These are phyloP conservation scores for Archocentrus centrarchus DNA, from an alignment of 2,113 vertebrate species.

Conservation along the genomic window DNA sequence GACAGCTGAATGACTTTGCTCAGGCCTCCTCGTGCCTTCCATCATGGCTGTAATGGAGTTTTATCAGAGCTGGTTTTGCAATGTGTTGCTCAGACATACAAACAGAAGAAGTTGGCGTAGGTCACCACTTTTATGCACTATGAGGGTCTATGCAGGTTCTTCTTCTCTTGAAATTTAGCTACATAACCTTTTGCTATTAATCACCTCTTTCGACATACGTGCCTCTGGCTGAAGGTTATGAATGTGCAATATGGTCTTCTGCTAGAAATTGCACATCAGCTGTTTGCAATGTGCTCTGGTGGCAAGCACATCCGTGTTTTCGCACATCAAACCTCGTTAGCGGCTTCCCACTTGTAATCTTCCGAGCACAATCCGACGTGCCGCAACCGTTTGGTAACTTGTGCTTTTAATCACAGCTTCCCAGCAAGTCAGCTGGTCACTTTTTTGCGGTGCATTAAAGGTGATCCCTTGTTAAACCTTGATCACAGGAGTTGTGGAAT, in stretches of 20 bases:
- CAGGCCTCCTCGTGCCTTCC: neutral
- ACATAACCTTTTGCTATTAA: neutral
- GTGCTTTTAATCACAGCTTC: slow-evolving; percentile 30
- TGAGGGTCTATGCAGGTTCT: neutral
- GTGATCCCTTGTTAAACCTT: slow-evolving; percentile 24
- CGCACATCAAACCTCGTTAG: neutral
- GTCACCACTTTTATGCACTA: neutral
- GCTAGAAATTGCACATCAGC: neutral
- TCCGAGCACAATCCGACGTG: neutral
- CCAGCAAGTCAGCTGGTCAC: neutral
- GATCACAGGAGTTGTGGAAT: slow-evolving; percentile 16
- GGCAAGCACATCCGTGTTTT: neutral
- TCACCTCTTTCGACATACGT: neutral
- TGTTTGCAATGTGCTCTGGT: neutral
- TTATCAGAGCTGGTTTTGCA: slow-evolving; percentile 13
- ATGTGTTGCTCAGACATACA: neutral
- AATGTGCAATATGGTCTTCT: neutral
- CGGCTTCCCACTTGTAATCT: neutral
- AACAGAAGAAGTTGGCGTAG: neutral
- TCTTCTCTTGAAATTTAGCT: neutral
- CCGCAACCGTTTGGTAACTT: neutral
- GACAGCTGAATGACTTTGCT: slow-evolving; percentile 12
- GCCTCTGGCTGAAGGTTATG: neutral
- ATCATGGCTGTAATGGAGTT: slow-evolving; percentile 28
- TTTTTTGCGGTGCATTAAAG: neutral